phyloP scores from a whole-genome alignment of 2,888 invertebrate species.

The Minunthozetes semirufus region DNA sequence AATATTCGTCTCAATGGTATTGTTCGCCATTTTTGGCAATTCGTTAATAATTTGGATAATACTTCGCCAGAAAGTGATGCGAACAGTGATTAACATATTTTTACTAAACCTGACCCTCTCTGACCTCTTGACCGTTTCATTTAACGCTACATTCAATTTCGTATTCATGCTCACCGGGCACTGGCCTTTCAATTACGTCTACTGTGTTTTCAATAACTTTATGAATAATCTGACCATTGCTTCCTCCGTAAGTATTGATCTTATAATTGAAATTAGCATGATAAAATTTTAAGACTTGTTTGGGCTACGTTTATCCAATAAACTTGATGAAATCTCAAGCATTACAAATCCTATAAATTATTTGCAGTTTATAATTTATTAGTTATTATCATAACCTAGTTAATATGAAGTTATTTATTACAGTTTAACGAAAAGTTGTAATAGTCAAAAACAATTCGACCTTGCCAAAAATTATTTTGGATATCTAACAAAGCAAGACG shows the following conservation, averaged over 20 bases:
- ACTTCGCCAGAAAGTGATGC: slow-evolving; percentile 39
- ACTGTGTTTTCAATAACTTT: slow-evolving; percentile 42
- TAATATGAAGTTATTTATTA: too few relatives aligned
- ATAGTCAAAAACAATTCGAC: too few relatives aligned
- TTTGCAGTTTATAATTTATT: too few relatives aligned
- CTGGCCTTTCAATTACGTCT: slow-evolving; percentile 42
- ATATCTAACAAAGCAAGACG: too few relatives aligned
- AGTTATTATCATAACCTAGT: too few relatives aligned
- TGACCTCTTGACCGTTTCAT: slow-evolving; percentile 41
- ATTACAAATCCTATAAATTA: too few relatives aligned
- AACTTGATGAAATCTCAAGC: background rate
- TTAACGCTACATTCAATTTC: slow-evolving; percentile 43
- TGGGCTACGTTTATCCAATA: background rate
- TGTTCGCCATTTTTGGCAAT: slow-evolving; percentile 29
- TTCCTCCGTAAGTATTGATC: slow-evolving; percentile 39
- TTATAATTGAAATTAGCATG: slow-evolving; percentile 17
- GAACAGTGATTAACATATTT: slow-evolving; percentile 43
- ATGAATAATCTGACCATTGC: slow-evolving; percentile 41
- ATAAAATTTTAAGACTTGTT: background rate
- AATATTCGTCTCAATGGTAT: slow-evolving; percentile 26
- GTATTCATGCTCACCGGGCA: slow-evolving; percentile 43
- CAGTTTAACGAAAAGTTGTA: too few relatives aligned
- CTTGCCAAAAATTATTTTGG: too few relatives aligned
- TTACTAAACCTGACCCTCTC: slow-evolving; percentile 42
- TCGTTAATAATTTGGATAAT: slow-evolving; percentile 32